Percentiles rank a stretch among this genome's conserved stretches.
Conservation (phyloP, 2,113 vertebrate genomes). For the Gila orcuttii region DNA sequence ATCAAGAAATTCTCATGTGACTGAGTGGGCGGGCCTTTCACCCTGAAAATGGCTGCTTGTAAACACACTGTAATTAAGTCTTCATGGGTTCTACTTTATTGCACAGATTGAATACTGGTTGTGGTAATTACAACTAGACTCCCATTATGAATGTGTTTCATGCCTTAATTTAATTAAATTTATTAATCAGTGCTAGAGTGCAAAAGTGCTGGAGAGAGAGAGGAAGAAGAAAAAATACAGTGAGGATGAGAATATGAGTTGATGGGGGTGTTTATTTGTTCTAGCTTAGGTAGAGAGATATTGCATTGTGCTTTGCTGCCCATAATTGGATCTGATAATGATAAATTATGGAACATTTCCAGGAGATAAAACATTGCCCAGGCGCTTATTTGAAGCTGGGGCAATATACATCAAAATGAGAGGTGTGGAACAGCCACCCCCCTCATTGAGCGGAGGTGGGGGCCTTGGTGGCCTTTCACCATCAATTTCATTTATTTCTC, state of each 20-base stretch:
- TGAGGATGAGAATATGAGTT: conserved; percentile 37
- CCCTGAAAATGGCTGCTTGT: conserved; percentile 39
- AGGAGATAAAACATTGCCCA: conserved; percentile 59
- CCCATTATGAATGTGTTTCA: conserved; percentile 67
- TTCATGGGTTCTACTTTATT: conserved; percentile 72
- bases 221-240: background rate
- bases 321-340: conserved; percentile 65
- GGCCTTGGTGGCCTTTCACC: conserved; percentile 51
- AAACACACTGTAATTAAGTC: conserved; percentile 78
- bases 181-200: conserved; percentile 68
- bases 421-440: conserved; percentile 50
- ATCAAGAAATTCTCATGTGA: conserved; percentile 71
- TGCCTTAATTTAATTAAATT: conserved; percentile 75
- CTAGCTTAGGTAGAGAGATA: conserved; percentile 59
- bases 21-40: conserved; percentile 52
- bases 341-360: conserved; percentile 70
- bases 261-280: conserved; percentile 65
- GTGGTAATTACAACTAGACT: conserved; percentile 71
- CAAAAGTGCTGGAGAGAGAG: background rate
- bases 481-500: conserved; percentile 70
- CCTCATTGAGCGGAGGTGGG: conserved; percentile 40
- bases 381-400: conserved; percentile 56
- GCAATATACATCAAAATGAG: conserved; percentile 54
- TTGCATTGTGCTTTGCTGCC: conserved; percentile 60
- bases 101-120: conserved; percentile 63